Percentiles rank a stretch among this genome's conserved stretches.
Evolutionary conservation across 37 sponge, comb jelly and placozoan genomes (phyloP).

Genomic region (Beroe forskalii): DNA sequence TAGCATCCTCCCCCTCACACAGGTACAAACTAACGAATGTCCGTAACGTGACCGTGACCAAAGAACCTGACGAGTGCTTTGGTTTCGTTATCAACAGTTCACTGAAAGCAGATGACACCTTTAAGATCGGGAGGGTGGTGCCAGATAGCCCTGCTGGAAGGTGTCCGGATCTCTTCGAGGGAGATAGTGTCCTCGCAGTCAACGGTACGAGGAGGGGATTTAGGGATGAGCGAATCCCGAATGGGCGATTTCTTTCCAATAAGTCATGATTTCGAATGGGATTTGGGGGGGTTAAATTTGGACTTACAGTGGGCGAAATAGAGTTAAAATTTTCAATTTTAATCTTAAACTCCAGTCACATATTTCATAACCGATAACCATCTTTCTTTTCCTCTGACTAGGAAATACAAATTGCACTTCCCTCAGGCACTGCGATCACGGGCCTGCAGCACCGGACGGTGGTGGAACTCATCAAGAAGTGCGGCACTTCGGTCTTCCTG

Average conservation of each 20-base stretch:
- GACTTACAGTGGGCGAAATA: too few species aligned
- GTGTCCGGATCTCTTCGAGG: conserved; percentile 73
- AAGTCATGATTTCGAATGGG: too few species aligned
- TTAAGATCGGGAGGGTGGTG: conserved; percentile 68
- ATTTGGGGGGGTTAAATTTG: too few species aligned
- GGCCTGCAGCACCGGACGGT: conserved; percentile 79
- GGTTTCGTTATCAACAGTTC: conserved; percentile 57
- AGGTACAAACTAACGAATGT: conserved; percentile 56
- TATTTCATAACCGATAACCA: too few species aligned
- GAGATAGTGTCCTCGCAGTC: conserved; percentile 85
- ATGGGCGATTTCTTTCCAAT: too few species aligned
- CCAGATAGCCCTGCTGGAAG: conserved; percentile 84
- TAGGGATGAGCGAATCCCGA: too few species aligned
- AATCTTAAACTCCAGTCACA: too few species aligned
- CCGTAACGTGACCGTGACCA: conserved; percentile 48
- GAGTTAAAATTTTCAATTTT: too few species aligned
- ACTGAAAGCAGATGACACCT: conserved; percentile 43
- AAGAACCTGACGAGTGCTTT: conserved; percentile 37
- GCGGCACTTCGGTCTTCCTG: conserved; percentile 68
- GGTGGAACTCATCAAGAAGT: conserved; percentile 83
- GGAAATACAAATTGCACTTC: too few species aligned
- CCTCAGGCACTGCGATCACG: conserved; percentile 56
- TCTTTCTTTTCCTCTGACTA: too few species aligned
- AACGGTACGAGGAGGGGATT: conserved; percentile 71
- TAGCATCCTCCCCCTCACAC: too few species aligned